Conservation (phyloP, 2,888 invertebrate species). For the Halictus ligatus region DNA sequence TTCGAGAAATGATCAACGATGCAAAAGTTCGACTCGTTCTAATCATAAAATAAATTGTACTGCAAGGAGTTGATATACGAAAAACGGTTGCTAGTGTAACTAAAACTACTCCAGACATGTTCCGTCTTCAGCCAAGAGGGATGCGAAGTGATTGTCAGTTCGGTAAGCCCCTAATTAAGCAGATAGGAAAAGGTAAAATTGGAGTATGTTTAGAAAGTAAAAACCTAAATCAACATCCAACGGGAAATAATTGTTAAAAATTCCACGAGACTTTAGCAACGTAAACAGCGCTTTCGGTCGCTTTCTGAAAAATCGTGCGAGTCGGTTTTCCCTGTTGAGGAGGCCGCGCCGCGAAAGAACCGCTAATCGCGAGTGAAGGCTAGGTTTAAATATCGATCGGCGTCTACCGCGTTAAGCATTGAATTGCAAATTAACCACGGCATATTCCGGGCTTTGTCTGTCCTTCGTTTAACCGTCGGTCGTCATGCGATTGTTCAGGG, state of each 20-base stretch:
- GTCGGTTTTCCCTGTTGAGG: not conserved
- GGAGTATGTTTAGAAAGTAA: not conserved
- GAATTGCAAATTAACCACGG: conserved; percentile 62
- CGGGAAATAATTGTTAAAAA: not conserved
- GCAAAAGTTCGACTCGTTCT: not conserved
- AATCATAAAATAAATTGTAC: not conserved
- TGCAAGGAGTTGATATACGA: not conserved
- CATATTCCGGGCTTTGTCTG: conserved; percentile 14
- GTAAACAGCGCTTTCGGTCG: not conserved
- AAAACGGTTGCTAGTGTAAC: not conserved
- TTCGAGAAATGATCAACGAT: not conserved
- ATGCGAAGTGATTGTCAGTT: not conserved
- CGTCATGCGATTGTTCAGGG: not conserved
- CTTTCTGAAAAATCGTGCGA: not conserved
- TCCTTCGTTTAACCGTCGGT: conserved; percentile 10
- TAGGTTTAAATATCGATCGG: conserved; percentile 65
- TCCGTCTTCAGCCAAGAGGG: not conserved
- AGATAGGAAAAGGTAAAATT: not conserved
- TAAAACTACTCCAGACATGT: not conserved
- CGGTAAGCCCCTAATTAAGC: not conserved
- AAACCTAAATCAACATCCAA: not conserved
- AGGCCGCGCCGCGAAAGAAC: not conserved
- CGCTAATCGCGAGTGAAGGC: conserved; percentile 33
- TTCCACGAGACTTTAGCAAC: not conserved
- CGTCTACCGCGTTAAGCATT: conserved; percentile 50